These are phyloP conservation scores for Entomyzon cyanotis DNA, from an alignment of 2,113 vertebrate species.

Conservation along the genomic window DNA sequence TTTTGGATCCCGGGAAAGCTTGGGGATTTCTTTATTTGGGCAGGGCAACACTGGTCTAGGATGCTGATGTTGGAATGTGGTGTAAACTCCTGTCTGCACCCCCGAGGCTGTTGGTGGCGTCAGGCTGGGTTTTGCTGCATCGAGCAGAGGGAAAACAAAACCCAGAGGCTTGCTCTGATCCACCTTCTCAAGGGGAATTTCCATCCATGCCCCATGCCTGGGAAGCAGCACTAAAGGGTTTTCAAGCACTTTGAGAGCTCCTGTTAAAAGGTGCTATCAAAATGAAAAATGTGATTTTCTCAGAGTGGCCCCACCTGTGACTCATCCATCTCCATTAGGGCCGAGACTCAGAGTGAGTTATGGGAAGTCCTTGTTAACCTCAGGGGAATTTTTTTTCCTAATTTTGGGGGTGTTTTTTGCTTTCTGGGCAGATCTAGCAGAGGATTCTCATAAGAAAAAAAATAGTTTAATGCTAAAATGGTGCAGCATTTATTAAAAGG, in stretches of 20 bases:
- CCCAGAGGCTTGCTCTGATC: background rate
- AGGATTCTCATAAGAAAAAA: background rate
- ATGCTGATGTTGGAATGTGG: rapidly evolving
- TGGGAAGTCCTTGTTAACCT: constrained; percentile 2
- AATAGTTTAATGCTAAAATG: background rate
- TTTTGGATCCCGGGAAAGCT: background rate
- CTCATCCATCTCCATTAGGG: constrained; percentile 52
- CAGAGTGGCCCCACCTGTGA: constrained; percentile 18
- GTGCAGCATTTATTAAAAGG: background rate
- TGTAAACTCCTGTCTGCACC: background rate
- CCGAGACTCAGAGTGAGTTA: background rate
- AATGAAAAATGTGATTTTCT: constrained; percentile 48
- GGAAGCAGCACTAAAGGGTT: constrained; percentile 6
- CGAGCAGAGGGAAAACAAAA: background rate
- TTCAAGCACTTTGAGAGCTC: constrained; percentile 12
- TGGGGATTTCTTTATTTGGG: background rate
- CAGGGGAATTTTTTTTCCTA: background rate
- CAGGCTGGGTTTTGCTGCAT: background rate
- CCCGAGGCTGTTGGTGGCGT: rapidly evolving
- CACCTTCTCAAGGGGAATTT: background rate
- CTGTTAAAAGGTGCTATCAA: constrained; percentile 37
- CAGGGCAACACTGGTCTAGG: rapidly evolving
- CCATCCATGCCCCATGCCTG: background rate
- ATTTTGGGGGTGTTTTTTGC: background rate
- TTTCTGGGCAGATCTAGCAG: background rate